Evolutionary conservation across 1,140 invertebrate species (phyloP).

Genomic region (Drosophila dunni): DNA sequence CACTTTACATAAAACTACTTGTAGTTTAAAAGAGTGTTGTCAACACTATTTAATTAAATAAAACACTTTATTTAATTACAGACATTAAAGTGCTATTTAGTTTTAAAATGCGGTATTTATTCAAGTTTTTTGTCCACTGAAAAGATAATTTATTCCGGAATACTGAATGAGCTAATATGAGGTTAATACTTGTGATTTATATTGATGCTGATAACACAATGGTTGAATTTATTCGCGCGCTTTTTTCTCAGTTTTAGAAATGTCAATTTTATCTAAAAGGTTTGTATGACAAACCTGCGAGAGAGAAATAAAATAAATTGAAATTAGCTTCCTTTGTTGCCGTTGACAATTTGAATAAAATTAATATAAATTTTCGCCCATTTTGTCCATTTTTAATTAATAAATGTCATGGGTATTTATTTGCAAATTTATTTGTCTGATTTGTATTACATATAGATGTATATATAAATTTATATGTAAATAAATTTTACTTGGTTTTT

Average conservation of each 20-base stretch:
- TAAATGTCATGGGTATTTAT: conserved; percentile 78
- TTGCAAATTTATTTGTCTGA: conserved; percentile 80
- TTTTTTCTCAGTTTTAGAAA: conserved; percentile 51
- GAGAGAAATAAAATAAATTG: conserved; percentile 74
- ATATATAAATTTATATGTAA: conserved; percentile 3
- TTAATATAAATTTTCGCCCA: conserved; percentile 73
- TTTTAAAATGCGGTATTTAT: neutral
- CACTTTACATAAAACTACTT: neutral
- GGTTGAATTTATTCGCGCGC: conserved; percentile 22
- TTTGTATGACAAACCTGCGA: conserved; percentile 53
- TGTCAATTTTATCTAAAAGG: conserved; percentile 58
- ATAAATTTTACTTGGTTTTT: conserved; percentile 16
- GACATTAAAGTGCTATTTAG: neutral
- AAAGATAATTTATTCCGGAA: conserved; percentile 8
- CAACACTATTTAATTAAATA: neutral
- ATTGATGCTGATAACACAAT: conserved; percentile 36
- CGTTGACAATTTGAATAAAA: conserved; percentile 81
- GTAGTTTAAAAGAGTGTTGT: neutral
- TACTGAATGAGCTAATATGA: conserved; percentile 18
- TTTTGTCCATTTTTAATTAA: conserved; percentile 75
- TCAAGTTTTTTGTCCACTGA: neutral
- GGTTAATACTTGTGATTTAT: conserved; percentile 47
- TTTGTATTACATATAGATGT: conserved; percentile 54
- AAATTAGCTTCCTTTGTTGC: conserved; percentile 82
- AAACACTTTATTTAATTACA: neutral